Evolutionary conservation across 2,797 vertebrate species (phyloP).

Genomic region (Atherinosoma microstoma): DNA sequence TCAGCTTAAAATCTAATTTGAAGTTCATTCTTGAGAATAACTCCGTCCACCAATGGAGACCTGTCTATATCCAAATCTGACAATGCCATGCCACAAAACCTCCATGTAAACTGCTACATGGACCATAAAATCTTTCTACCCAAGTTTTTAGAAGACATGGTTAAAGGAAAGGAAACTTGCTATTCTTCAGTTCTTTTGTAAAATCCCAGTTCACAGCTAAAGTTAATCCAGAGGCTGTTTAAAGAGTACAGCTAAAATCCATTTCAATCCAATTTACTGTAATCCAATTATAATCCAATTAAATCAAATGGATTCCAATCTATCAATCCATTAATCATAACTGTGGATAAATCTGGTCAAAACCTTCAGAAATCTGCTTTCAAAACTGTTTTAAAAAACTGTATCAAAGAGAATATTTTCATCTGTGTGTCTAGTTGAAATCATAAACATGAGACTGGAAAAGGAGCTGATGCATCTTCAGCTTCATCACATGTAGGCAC

Average conservation of each 20-base stretch:
- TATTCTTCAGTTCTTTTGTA: no score
- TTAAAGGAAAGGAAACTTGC: background rate
- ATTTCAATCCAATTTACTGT: background rate
- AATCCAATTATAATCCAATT: background rate
- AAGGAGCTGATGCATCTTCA: background rate
- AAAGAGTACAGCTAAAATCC: background rate
- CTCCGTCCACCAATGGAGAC: background rate
- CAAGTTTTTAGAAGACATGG: background rate
- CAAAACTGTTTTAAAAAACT: background rate
- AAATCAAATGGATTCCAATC: background rate
- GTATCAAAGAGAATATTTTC: background rate
- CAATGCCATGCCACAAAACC: no score
- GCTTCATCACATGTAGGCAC: background rate
- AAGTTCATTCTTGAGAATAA: background rate
- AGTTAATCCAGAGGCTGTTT: background rate
- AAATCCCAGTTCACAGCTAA: background rate
- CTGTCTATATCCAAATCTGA: no score
- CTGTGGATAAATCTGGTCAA: background rate
- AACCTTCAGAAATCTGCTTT: background rate
- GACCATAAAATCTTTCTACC: background rate
- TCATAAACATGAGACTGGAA: background rate
- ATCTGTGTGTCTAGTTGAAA: background rate
- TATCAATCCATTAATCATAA: background rate
- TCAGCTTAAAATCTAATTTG: no score
- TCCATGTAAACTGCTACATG: background rate